Base-by-base conservation (phyloP, 1,140 invertebrate species). In the Bombus ignitus region DNA sequence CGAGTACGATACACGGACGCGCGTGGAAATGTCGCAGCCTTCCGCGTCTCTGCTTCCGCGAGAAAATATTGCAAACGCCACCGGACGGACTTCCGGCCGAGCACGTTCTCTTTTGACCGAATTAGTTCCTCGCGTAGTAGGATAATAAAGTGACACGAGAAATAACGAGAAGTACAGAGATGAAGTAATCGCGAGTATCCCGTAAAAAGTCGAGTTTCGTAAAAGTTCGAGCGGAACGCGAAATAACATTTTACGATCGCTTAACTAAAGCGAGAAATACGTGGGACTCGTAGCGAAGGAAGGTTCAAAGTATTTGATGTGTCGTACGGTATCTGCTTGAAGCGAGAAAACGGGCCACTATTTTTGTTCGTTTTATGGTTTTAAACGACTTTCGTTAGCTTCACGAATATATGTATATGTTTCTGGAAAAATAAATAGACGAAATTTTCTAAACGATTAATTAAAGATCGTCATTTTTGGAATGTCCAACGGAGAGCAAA, bases 31-130 rank as follows among this genome's bases (percentile, higher is more conserved):
- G 47, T 62, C 53, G 39, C 72, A 42, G 22, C 44, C 37, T 42
- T 74, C 53, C 53, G 57, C 53, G 71, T 81, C 74, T 75, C 71
- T 59, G 57, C 57, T 82, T 74, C 79, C 72, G 32, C 18, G 42
- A 62, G 32, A 10, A 82, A 75, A 65, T 75, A 82, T 75, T 8
- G 71, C 39, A 6, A 53, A 65, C 71, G 53, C 80, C n/a, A 71
- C 1, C n/a, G 15, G 42, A 66, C 59, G 15, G 39, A 77, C 57
- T 66, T 66, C 72, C 72, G 72, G 15, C 37, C 53, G n/a, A 13
- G 9, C 28, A 75, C 44, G 15, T 75, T 83, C 73, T 22, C 15
- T 42, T 68, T n/a, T n/a, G 35, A 37, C 18, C 72, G 59, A 53
- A 77, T 57, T 75, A 68, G 28, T 53, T 28, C 35, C 44, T 39